Base-by-base conservation (phyloP, 2,113 vertebrate genomes). In the Sander vitreus region DNA sequence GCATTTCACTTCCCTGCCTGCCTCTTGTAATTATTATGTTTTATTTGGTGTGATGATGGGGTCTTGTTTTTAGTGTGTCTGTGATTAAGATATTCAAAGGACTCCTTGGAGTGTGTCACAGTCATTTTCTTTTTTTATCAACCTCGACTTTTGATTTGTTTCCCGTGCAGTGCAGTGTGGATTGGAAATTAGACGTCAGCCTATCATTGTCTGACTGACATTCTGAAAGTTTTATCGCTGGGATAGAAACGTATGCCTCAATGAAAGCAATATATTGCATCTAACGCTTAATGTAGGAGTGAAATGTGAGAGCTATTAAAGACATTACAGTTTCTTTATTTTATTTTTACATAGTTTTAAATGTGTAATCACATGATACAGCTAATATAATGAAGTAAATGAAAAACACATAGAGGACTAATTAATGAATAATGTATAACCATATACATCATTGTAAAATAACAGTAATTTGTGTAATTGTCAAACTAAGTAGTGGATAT, bases 61-160 rank as follows among this genome's bases (percentile, higher is more conserved):
- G 94, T 95, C 94, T 97, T 97, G 97, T 98, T 97, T 94, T 99
- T 98, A 97, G 97, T 96, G 96, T 98, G 97, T 97, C 97, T 96
- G 97, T 99, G 97, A 99, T 99, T 99, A 99, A 98, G 98, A 99
- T 97, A 97, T 98, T 99, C 97, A 98, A 96, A 96, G 95, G 96
- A 97, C 96, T 96, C 96, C 96, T 96, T 96, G 95, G 95, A 96
- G 96, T 96, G 95, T 94, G 94, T 95, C 91, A 90, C 88, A 92
- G 95, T 96, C 95, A 95, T 89, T 92, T 90, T 91, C 84, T 87
- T 93, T 89, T 89, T 80, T 87, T 85, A 85, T 88, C 88, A 86
- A 87, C 91, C 88, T 93, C 88, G 85, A 92, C 93, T 93, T 93
- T 92, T 93, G 90, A 93, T 93, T 95, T 94, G 91, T 94, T 92